phyloP scores from a whole-genome alignment of 2,113 vertebrate species.

The Heliornis fulica region DNA sequence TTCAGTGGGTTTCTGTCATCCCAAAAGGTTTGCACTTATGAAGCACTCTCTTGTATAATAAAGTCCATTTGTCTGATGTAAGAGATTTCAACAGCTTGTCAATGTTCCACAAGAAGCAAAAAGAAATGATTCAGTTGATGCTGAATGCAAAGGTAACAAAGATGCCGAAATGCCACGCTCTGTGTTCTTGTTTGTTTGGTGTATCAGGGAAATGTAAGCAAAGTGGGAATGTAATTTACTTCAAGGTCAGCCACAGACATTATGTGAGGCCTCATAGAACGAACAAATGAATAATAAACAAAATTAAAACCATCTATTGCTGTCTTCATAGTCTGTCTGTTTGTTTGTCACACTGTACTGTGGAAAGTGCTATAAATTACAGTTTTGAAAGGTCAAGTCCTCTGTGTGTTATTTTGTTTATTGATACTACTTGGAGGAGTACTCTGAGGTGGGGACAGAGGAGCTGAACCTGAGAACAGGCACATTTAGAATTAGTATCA shows the following conservation, averaged over 20 bases:
- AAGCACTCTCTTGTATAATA: conserved; percentile 50
- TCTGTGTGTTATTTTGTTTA: neutral
- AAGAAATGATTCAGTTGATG: neutral
- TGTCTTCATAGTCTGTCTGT: neutral
- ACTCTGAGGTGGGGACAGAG: neutral
- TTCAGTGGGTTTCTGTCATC: conserved; percentile 62
- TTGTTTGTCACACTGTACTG: neutral
- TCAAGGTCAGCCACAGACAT: conserved; percentile 6
- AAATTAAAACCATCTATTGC: neutral
- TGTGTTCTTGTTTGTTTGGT: neutral
- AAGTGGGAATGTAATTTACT: conserved; percentile 7
- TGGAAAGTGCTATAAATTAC: neutral
- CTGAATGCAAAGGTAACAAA: neutral
- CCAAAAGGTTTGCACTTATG: conserved; percentile 44
- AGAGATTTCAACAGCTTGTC: conserved; percentile 53
- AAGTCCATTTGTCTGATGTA: conserved; percentile 65
- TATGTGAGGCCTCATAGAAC: neutral
- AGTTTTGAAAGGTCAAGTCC: neutral
- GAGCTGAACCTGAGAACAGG: neutral
- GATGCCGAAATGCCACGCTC: neutral
- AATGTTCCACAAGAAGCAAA: neutral
- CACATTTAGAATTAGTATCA: neutral
- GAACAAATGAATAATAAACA: conserved; percentile 31
- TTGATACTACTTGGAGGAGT: neutral
- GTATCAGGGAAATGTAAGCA: neutral